Conservation (phyloP, 2,113 vertebrate species). For the Colaptes auratus region DNA sequence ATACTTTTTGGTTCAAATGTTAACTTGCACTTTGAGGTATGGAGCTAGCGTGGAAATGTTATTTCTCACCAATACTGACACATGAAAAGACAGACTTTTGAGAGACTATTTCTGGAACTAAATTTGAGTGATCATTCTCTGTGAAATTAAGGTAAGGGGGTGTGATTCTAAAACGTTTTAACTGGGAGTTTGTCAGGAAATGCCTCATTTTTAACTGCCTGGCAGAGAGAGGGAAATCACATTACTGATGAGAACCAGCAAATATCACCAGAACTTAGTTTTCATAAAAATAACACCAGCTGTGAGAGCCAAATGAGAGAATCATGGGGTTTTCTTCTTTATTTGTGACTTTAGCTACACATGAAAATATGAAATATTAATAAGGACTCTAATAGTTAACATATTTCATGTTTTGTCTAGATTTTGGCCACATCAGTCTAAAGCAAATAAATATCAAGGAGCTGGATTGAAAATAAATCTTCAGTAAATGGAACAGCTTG, state of each 20-base stretch:
- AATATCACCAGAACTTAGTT: neutral
- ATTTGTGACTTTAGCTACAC: slow-evolving; percentile 21
- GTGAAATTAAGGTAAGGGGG: neutral
- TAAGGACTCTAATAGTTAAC: neutral
- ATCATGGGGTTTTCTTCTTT: neutral
- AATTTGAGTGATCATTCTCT: neutral
- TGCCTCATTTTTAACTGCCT: neutral
- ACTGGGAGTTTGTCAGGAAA: neutral
- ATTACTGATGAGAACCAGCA: slow-evolving; percentile 9
- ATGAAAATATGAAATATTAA: slow-evolving; percentile 24
- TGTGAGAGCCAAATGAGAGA: neutral
- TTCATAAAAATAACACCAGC: slow-evolving; percentile 11
- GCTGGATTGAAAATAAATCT: neutral
- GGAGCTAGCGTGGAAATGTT: neutral
- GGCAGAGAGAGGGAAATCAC: neutral
- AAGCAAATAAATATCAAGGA: slow-evolving; percentile 22
- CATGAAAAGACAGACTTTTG: neutral
- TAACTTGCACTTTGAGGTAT: neutral
- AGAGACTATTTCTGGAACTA: neutral
- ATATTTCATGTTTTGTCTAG: neutral
- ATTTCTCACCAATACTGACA: neutral
- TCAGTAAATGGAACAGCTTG: neutral
- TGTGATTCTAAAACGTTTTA: neutral
- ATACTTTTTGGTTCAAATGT: neutral
- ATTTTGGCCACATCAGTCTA: slow-evolving; percentile 14